Evolutionary conservation across 2,113 vertebrate genomes (phyloP), one percentile per base, ranked within the genome.

Genomic region (Hippocampus zosterae): DNA sequence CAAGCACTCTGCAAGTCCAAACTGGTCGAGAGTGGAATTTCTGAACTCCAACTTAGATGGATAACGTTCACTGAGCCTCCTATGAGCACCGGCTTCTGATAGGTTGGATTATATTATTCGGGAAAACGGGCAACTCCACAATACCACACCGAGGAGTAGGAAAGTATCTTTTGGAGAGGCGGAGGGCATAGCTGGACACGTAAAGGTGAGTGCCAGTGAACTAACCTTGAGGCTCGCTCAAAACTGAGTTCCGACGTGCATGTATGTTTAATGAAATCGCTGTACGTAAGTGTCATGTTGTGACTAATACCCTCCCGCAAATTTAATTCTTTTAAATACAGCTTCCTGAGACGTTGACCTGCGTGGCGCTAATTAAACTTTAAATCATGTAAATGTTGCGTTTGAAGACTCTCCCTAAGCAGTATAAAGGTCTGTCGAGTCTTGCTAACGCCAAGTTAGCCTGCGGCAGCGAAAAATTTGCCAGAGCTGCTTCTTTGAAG

Each of bases 171-270:
- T 46, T 33, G 8, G 69, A 63, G 25, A 15, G 64, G 46, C 42
- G 66, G 60, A 48, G 18, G 68, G 19, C 68, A 61, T 15, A 29
- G 37, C 52, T 10, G 0, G 25, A 6, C 70, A 16, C 61, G 18
- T 4, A 50, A 25, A 81, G 85, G 85, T 86, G 82, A 86, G 85
- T 79, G 25, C 5, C 16, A n/a, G 2, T 3, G 11, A 33, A 65
- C 41, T 18, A 33, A 65, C 42, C 10, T 27, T 65, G 13, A 44
- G 46, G 27, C 23, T 29, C 15, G 27, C 57, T 33, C 57, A 33
- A 15, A 18, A 18, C 27, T 2, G 6, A 33, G 5, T 18, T 19
- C 56, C 21, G 9, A 55, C 1, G 16, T 50, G 46, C 16, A 50
- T 18, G 42, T 44, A 44, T 44, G 16, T 19, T 50, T 1, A 50